Evolutionary conservation across 1,140 invertebrate genomes (phyloP).

Genomic region (Grapholita molesta): DNA sequence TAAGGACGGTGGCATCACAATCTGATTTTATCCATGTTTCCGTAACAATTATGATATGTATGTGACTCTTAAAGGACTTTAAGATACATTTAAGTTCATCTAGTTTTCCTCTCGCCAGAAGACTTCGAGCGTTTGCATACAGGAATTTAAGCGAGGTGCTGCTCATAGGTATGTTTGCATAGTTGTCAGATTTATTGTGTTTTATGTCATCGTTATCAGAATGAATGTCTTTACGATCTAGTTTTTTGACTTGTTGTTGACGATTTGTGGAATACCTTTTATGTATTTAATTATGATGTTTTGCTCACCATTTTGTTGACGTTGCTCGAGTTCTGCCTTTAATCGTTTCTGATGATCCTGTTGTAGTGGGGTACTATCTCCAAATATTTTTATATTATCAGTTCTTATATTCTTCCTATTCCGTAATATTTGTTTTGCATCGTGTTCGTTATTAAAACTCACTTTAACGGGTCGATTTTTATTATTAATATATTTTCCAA

Average conservation of each 20-base stretch:
- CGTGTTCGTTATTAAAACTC: not conserved
- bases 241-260: not conserved
- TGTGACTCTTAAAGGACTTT: not conserved
- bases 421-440: not conserved
- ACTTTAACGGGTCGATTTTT: not conserved
- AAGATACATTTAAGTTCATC: slow-evolving; percentile 18
- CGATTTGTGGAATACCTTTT: not conserved
- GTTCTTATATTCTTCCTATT: not conserved
- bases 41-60: slow-evolving; percentile 18
- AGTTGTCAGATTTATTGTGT: not conserved
- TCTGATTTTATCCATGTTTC: slow-evolving; percentile 23
- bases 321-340: not conserved
- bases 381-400: not conserved
- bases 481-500: not conserved
- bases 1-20: not conserved
- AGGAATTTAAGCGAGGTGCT: not conserved
- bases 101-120: not conserved
- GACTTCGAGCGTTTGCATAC: not conserved
- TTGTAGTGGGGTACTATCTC: not conserved
- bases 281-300: not conserved
- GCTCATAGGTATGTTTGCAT: not conserved
- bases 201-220: not conserved
- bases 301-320: not conserved
- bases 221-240: not conserved
- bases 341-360: not conserved